Conservation (phyloP, 2,797 vertebrate species). For the Picus viridis region DNA sequence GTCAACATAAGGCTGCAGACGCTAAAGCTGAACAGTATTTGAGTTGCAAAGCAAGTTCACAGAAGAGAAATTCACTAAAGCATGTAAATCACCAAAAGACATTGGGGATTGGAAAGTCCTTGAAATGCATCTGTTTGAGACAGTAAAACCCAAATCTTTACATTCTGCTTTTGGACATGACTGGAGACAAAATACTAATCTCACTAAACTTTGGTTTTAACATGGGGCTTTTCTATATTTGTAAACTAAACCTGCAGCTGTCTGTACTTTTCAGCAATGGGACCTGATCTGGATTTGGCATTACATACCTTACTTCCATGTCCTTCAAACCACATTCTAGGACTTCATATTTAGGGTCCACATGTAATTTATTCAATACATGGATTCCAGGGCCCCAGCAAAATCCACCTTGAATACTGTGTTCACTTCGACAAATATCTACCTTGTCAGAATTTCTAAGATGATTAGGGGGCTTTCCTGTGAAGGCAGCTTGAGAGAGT, state of each 20-base stretch:
- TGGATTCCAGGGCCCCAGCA: background rate
- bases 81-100: background rate
- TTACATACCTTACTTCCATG: background rate
- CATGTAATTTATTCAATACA: background rate
- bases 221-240: background rate
- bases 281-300: background rate
- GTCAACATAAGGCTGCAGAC: background rate
- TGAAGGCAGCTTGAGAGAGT: no score
- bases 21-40: background rate
- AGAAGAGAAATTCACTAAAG: background rate
- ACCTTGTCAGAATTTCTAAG: background rate
- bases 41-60: background rate
- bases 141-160: background rate
- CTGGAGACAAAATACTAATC: background rate
- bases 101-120: background rate
- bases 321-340: background rate
- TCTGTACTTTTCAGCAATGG: accelerated
- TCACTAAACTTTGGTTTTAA: background rate
- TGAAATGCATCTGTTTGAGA: background rate
- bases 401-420: background rate
- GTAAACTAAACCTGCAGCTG: background rate
- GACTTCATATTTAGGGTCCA: background rate
- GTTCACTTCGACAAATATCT: background rate
- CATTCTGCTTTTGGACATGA: background rate
- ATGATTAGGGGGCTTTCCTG: no score